Conservation (phyloP, 2,797 vertebrate species). For the Austrolebias charrua region DNA sequence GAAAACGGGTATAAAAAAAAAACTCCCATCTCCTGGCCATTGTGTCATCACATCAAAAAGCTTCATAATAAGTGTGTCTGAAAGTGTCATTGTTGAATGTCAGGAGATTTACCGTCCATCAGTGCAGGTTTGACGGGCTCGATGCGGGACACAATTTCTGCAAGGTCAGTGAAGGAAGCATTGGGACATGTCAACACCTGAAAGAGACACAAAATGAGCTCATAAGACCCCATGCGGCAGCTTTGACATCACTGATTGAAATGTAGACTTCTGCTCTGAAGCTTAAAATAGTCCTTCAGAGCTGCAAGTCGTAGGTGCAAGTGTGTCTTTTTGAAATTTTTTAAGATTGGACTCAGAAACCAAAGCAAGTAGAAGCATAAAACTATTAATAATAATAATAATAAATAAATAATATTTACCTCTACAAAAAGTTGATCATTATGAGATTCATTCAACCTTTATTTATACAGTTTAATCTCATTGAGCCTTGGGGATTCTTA, state of each 20-base stretch:
- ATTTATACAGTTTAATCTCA: no score
- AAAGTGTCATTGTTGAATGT: background rate
- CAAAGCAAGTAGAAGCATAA: background rate
- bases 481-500: no score
- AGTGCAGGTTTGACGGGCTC: constrained; percentile 85
- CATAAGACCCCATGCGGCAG: no score
- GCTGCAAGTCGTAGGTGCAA: background rate
- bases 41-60: background rate
- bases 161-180: constrained; percentile 94
- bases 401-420: no score
- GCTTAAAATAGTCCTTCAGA: background rate
- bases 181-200: constrained; percentile 90
- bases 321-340: background rate
- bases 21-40: background rate
- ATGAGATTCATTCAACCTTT: background rate
- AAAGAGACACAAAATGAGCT: constrained; percentile 13
- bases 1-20: background rate
- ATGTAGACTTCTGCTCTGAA: background rate
- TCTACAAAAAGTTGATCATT: background rate
- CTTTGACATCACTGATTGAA: background rate
- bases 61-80: background rate
- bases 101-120: constrained; percentile 83
- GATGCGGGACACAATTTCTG: constrained; percentile 93
- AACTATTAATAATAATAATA: no score
- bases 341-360: background rate